Base-by-base conservation (phyloP, 2,113 vertebrate species). In the Grammomys surdaster region DNA sequence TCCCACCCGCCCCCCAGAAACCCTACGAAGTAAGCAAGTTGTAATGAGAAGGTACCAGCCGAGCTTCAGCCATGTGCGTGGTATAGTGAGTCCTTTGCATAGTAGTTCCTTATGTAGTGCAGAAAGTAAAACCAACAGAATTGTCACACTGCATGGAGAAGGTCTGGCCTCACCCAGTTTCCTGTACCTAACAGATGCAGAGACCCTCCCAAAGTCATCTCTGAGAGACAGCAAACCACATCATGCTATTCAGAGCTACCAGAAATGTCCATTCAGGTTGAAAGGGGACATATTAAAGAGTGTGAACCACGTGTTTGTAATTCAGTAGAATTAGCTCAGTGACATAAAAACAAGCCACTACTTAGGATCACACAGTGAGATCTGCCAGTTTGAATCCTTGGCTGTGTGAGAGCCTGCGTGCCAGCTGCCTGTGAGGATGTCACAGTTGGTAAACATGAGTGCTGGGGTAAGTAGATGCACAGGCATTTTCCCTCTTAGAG, bases 21-120 rank as follows among this genome's bases (percentile, higher is more conserved):
- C 58, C 36, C 58, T 26, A 26, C 65, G 40, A 88, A 86, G 43
- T 60, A 26, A 89, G 58, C 43, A 51, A 51, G 48, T 20, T 48
- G 28, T 70, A 24, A 12, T 69, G 67, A n/a, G 77, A 89, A 67
- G 7, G 69, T 19, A 7, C 63, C 65, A 19, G 20, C 36, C 46
- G 8, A 17, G 40, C 63, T 58, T n/a, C 5, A 7, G 70, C 24
- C 14, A 0, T 0, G 6, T 7, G 14, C 1, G 0, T 7, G 65
- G 33, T 63, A 2, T 2, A 26, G 22, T 33, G 31, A 22, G 4
- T 9, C 48, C 65, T 77, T 60, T 28, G 26, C 28, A 33, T 36
- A 36, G 69, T 17, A 1, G 43, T 43, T 82, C 54, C 87, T 85
- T 63, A 56, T 3, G 13, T 48, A 0, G 10, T 43, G 60, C 33